Evolutionary conservation across 2,888 invertebrate genomes (phyloP).

Genomic region (Leptopilina syphax): DNA sequence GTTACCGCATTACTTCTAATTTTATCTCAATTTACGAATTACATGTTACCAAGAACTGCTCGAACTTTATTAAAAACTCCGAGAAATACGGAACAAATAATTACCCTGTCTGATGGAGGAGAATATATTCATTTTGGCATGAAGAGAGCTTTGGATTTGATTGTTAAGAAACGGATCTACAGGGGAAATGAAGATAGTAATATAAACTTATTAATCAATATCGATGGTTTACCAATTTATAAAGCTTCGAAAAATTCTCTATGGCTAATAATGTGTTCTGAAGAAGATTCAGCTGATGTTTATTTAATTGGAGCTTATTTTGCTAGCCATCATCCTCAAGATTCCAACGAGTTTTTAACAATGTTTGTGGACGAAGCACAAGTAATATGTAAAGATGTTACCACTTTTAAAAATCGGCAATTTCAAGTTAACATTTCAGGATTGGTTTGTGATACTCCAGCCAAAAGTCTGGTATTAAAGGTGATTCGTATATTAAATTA

Average conservation of each 20-base stretch:
- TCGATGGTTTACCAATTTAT: too few species aligned
- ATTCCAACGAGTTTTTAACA: slow-evolving; percentile 43
- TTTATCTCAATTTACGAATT: background rate
- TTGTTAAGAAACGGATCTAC: background rate
- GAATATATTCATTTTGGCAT: background rate
- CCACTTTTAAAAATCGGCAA: too few species aligned
- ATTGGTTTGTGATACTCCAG: too few species aligned
- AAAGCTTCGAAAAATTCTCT: too few species aligned
- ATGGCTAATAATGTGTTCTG: too few species aligned
- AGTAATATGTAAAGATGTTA: too few species aligned
- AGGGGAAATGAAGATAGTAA: background rate
- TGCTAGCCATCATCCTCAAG: background rate
- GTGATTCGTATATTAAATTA: too few species aligned
- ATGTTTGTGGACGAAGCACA: too few species aligned
- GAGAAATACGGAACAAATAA: background rate
- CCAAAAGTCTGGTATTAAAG: too few species aligned
- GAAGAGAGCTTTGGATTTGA: background rate
- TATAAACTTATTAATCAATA: background rate
- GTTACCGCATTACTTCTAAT: background rate
- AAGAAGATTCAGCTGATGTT: too few species aligned
- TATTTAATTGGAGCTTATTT: background rate
- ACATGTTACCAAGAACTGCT: background rate
- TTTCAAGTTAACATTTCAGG: too few species aligned
- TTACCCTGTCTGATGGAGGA: background rate
- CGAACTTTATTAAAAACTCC: background rate